phyloP scores from a whole-genome alignment of 2,888 invertebrate species.

The Mythimna loreyi region DNA sequence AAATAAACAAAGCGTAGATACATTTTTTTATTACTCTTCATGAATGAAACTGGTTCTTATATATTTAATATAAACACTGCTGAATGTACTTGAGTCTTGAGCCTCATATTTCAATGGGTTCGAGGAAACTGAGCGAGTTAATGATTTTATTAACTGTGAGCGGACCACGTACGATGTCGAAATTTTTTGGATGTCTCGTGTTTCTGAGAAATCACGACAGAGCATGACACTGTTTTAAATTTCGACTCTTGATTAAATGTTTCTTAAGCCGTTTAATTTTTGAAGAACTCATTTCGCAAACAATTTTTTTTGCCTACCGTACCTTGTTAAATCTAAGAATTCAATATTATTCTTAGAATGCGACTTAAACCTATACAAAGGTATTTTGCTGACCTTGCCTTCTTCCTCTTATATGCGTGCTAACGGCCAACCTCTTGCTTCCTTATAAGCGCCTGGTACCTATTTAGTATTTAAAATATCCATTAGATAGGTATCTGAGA shows the following conservation, averaged over 20 bases:
- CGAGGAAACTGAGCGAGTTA: constrained; percentile 56
- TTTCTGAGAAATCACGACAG: constrained; percentile 50
- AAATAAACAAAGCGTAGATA: constrained; percentile 50
- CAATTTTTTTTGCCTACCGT: neutral
- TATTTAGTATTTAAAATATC: constrained; percentile 21
- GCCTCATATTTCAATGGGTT: constrained; percentile 58
- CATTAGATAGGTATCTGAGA: constrained; percentile 39
- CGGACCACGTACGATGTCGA: constrained; percentile 39
- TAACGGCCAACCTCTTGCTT: constrained; percentile 13
- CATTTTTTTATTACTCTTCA: constrained; percentile 56
- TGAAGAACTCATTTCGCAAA: neutral
- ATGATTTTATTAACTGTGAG: constrained; percentile 60
- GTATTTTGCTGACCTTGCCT: constrained; percentile 26
- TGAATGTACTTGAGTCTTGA: constrained; percentile 46
- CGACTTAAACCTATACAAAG: constrained; percentile 6
- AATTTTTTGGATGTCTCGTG: constrained; percentile 25
- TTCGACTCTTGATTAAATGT: neutral
- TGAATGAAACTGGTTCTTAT: constrained; percentile 67
- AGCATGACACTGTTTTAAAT: neutral
- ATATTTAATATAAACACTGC: constrained; percentile 60
- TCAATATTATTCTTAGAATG: constrained; percentile 10
- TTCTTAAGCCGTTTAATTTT: neutral
- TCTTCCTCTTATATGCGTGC: constrained; percentile 9
- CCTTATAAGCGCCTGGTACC: constrained; percentile 7
- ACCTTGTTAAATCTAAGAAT: constrained; percentile 17